Evolutionary conservation across 2,888 invertebrate genomes (phyloP).

Genomic region (Lithophane leautieri): DNA sequence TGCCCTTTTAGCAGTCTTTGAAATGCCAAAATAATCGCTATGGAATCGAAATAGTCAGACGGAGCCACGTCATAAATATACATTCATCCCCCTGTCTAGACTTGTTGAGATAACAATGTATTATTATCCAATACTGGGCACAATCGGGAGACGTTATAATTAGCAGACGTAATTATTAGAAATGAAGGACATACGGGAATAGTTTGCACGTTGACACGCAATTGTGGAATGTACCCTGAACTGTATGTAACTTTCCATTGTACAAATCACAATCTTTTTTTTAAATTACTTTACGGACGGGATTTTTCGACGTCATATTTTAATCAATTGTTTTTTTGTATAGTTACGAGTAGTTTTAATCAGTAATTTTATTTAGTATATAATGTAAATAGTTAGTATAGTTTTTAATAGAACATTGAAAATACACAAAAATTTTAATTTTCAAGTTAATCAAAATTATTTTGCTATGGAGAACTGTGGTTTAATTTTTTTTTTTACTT

Average conservation of each 20-base stretch:
- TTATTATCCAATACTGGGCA: conserved; percentile 47
- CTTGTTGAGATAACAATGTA: conserved; percentile 49
- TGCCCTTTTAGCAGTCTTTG: neutral
- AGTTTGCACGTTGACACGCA: conserved; percentile 27
- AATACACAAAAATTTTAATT: too few relatives aligned
- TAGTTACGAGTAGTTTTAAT: too few relatives aligned
- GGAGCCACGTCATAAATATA: conserved; percentile 22
- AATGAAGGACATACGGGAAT: conserved; percentile 64
- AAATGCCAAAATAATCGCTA: conserved; percentile 13
- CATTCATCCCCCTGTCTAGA: conserved; percentile 51
- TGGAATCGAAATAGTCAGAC: conserved; percentile 19
- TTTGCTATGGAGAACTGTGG: neutral
- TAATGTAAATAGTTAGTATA: too few relatives aligned
- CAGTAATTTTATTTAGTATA: too few relatives aligned
- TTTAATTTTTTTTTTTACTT: too few relatives aligned
- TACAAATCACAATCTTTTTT: neutral
- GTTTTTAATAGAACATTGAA: too few relatives aligned
- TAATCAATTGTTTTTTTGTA: too few relatives aligned
- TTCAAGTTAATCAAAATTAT: too few relatives aligned
- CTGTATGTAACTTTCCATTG: conserved; percentile 31
- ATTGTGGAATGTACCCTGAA: conserved; percentile 14
- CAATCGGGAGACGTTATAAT: conserved; percentile 48
- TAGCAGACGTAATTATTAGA: conserved; percentile 55
- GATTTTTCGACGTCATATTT: too few relatives aligned
- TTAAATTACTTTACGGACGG: too few relatives aligned